Percentiles rank a stretch among this genome's conserved stretches.
Evolutionary conservation across 1,140 invertebrate genomes (phyloP).

Genomic region (Protaetia brevitarsis): DNA sequence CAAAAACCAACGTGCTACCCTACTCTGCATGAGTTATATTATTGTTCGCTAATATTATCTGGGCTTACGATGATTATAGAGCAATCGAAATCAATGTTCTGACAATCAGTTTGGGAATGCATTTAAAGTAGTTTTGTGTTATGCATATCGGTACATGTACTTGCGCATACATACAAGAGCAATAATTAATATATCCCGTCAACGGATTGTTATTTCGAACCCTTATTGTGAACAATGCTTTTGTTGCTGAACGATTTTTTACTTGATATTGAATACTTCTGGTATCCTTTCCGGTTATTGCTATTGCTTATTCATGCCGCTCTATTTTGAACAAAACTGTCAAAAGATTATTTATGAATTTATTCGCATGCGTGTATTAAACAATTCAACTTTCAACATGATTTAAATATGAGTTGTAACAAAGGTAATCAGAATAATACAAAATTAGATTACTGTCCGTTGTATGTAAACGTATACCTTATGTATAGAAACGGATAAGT

Average conservation of each 20-base stretch:
- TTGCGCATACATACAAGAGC: neutral
- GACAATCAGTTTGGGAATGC: neutral
- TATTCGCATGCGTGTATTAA: neutral
- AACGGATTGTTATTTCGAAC: neutral
- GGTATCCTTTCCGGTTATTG: neutral
- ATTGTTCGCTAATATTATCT: neutral
- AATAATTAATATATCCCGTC: neutral
- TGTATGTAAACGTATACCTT: too few species aligned
- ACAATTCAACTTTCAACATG: neutral
- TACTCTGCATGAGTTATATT: too few species aligned
- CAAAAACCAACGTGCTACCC: too few species aligned
- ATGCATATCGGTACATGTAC: neutral
- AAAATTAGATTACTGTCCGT: too few species aligned
- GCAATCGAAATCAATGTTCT: neutral
- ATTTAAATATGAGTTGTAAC: neutral
- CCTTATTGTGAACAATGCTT: neutral
- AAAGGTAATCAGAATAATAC: too few species aligned
- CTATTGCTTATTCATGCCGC: neutral
- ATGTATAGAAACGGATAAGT: too few species aligned
- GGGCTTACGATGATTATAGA: neutral
- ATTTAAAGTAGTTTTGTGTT: neutral
- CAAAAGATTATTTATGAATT: neutral
- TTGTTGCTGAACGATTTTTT: neutral
- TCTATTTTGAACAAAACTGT: constrained; percentile 8
- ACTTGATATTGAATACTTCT: constrained; percentile 1